A percentile compares a stretch with the other conserved stretches of the same genome.
Conservation (phyloP, 1,140 invertebrate species). For the Drosophila pallidifrons region DNA sequence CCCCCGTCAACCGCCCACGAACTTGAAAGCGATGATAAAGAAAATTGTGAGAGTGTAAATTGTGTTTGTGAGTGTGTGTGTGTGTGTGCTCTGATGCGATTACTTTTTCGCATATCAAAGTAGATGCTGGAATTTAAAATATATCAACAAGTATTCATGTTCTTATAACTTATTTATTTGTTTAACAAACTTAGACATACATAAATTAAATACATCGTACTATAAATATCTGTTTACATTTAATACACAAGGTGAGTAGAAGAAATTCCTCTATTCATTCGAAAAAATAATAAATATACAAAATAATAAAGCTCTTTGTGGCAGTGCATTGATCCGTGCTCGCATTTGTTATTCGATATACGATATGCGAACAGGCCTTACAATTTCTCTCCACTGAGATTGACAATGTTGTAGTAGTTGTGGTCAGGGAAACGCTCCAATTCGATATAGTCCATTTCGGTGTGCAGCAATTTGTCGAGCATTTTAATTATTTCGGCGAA, state of each 20-base stretch:
- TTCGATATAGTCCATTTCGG: slow-evolving; percentile 97
- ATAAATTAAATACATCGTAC: slow-evolving; percentile 5
- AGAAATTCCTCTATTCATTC: neutral
- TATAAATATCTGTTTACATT: slow-evolving; percentile 25
- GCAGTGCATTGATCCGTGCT: slow-evolving; percentile 40
- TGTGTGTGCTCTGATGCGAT: neutral
- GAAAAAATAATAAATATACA: slow-evolving; percentile 16
- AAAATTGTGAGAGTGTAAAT: neutral
- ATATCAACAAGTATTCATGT: slow-evolving; percentile 2
- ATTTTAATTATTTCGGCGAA: slow-evolving; percentile 92
- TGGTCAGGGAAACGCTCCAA: slow-evolving; percentile 96
- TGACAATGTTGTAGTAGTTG: slow-evolving; percentile 96
- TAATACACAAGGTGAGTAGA: neutral
- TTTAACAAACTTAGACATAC: slow-evolving; percentile 22
- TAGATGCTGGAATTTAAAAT: neutral
- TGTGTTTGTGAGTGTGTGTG: neutral
- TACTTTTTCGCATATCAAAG: neutral
- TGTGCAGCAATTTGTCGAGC: slow-evolving; percentile 92
- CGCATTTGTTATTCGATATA: neutral
- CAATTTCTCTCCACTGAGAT: slow-evolving; percentile 93
- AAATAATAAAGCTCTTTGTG: slow-evolving; percentile 64
- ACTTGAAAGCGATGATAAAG: neutral
- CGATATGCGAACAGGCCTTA: slow-evolving; percentile 74
- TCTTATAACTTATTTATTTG: slow-evolving; percentile 26
- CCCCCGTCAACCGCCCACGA: neutral